These are phyloP conservation scores for Hormiphora californensis DNA, from an alignment of 37 sponge, comb jelly and placozoan genomes.

Conservation along the genomic window DNA sequence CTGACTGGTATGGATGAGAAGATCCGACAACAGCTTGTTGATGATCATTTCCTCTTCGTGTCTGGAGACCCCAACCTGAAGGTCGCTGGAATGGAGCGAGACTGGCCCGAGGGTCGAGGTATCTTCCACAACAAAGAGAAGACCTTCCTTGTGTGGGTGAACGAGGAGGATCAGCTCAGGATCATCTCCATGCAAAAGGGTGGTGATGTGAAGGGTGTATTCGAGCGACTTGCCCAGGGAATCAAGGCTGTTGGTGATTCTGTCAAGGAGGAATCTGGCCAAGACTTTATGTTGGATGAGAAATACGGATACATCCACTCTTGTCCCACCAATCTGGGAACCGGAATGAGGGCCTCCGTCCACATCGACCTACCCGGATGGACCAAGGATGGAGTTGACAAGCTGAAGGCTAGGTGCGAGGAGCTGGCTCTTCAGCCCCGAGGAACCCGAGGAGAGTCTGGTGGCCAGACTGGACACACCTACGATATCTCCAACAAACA, in stretches of 20 bases:
- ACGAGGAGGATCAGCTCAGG: slow-evolving; percentile 62
- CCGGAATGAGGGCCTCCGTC: slow-evolving; percentile 75
- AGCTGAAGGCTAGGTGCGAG: slow-evolving; percentile 42
- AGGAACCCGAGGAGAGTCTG: slow-evolving; percentile 34
- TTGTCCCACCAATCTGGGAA: slow-evolving; percentile 89
- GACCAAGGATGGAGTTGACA: slow-evolving; percentile 12
- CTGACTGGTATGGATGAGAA: slow-evolving; percentile 58
- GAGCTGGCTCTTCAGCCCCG: slow-evolving; percentile 46
- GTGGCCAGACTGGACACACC: slow-evolving; percentile 56
- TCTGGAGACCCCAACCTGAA: slow-evolving; percentile 50
- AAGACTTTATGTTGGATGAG: slow-evolving; percentile 70
- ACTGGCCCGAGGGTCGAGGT: slow-evolving; percentile 66
- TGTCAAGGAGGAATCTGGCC: slow-evolving; percentile 57
- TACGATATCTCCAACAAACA: slow-evolving; percentile 79
- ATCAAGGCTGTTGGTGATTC: slow-evolving; percentile 53
- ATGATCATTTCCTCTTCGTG: slow-evolving; percentile 77
- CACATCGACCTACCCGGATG: slow-evolving; percentile 73
- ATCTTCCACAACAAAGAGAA: slow-evolving; percentile 64
- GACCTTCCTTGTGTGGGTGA: slow-evolving; percentile 63
- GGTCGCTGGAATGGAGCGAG: slow-evolving; percentile 55
- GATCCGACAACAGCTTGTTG: slow-evolving; percentile 62
- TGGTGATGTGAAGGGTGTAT: slow-evolving; percentile 58
- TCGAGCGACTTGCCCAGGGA: slow-evolving; percentile 60
- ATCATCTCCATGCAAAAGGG: slow-evolving; percentile 64
- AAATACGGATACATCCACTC: slow-evolving; percentile 62